Evolutionary conservation across 2,888 invertebrate genomes (phyloP).

Genomic region (Napeogenes inachia): DNA sequence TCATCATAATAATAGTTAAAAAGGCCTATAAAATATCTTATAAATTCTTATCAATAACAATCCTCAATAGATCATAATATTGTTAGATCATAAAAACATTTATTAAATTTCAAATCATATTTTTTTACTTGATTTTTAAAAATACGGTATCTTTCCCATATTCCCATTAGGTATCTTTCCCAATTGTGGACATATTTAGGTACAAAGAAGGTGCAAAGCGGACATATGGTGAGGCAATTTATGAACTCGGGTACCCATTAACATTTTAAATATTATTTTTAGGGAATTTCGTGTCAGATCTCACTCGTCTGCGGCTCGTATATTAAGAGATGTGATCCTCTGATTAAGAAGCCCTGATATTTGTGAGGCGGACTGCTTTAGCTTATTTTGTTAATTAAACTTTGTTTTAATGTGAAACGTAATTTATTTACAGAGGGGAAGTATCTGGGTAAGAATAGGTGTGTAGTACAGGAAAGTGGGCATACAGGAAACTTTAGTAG

Average conservation of each 20-base stretch:
- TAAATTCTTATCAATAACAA: no score
- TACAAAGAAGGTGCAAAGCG: conserved; percentile 73
- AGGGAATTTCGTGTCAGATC: conserved; percentile 78
- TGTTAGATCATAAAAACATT: background rate
- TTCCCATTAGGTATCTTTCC: conserved; percentile 35
- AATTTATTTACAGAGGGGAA: conserved; percentile 3
- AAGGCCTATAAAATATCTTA: no score
- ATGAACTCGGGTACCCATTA: conserved; percentile 74
- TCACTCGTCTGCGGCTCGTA: conserved; percentile 72
- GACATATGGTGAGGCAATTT: conserved; percentile 77
- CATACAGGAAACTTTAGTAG: background rate
- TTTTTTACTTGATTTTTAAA: conserved; percentile 32
- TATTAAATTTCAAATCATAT: background rate
- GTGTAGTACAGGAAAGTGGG: background rate
- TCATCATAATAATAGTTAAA: no score
- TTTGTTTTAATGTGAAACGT: conserved; percentile 32
- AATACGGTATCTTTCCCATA: conserved; percentile 48
- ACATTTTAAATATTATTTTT: conserved; percentile 79
- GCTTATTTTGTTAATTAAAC: conserved; percentile 70
- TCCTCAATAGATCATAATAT: no score
- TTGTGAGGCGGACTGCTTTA: conserved; percentile 54
- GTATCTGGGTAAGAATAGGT: conserved; percentile 1
- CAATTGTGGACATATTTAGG: conserved; percentile 77
- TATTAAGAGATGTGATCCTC: conserved; percentile 75
- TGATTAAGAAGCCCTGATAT: conserved; percentile 71